These are phyloP conservation scores for Sipha flava DNA, from an alignment of 1,140 invertebrate genomes.

Conservation along the genomic window DNA sequence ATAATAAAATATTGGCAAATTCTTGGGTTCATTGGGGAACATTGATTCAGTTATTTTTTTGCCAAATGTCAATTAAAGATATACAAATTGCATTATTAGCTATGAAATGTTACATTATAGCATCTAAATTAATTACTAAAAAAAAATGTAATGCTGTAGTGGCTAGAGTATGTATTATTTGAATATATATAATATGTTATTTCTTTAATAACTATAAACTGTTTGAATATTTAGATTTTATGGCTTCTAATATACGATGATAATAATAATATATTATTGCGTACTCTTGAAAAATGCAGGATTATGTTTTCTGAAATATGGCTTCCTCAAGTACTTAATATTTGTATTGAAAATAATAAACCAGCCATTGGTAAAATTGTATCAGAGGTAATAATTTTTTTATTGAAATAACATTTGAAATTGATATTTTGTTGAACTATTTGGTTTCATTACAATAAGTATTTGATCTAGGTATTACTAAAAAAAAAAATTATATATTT, in stretches of 20 bases:
- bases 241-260: constrained; percentile 7
- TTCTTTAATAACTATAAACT: not conserved
- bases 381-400: not conserved
- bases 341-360: not conserved
- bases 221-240: not conserved
- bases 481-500: no score
- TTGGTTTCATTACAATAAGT: no score
- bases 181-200: not conserved
- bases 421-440: no score
- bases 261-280: not conserved
- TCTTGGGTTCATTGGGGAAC: constrained; percentile 14
- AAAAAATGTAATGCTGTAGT: not conserved
- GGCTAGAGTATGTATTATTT: not conserved
- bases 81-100: not conserved
- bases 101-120: constrained; percentile 15
- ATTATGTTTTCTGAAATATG: not conserved
- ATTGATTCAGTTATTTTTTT: not conserved
- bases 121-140: not conserved
- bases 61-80: not conserved
- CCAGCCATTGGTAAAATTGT: not conserved
- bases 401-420: no score
- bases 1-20: not conserved
- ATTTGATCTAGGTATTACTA: no score
- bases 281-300: not conserved
- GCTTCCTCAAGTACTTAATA: not conserved